These are phyloP conservation scores for Acleris cristana DNA, from an alignment of 2,888 invertebrate genomes.

Conservation along the genomic window DNA sequence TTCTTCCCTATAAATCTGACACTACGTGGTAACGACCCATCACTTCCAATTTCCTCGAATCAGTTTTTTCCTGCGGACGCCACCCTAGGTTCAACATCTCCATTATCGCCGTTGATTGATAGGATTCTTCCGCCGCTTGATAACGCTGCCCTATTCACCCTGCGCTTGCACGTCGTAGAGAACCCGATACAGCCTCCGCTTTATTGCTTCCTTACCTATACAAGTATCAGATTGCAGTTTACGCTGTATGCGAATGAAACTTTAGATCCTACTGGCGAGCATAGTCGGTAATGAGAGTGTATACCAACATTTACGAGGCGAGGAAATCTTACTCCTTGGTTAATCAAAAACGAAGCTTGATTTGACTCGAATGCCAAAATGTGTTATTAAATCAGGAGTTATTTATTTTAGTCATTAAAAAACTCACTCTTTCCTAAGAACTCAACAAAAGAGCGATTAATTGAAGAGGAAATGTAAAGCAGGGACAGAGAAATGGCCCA, in stretches of 20 bases:
- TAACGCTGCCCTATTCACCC: slow-evolving; percentile 63
- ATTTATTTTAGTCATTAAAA: slow-evolving; percentile 9
- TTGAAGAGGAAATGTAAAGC: slow-evolving; percentile 31
- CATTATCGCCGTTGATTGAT: slow-evolving; percentile 78
- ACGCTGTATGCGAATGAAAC: slow-evolving; percentile 39
- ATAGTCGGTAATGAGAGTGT: background rate
- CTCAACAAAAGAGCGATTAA: slow-evolving; percentile 30
- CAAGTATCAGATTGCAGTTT: slow-evolving; percentile 53
- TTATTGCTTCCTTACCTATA: slow-evolving; percentile 54
- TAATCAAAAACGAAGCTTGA: too few relatives aligned
- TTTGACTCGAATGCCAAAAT: too few relatives aligned
- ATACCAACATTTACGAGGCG: background rate
- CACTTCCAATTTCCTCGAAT: slow-evolving; percentile 45
- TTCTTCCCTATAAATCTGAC: too few relatives aligned
- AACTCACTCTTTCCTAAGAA: slow-evolving; percentile 12
- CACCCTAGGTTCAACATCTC: slow-evolving; percentile 69
- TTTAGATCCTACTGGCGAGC: slow-evolving; percentile 9
- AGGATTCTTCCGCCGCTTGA: slow-evolving; percentile 70
- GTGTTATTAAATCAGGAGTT: background rate
- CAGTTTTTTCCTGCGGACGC: slow-evolving; percentile 65
- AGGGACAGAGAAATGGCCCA: slow-evolving; percentile 28
- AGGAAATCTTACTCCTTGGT: background rate
- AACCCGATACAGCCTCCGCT: slow-evolving; percentile 42
- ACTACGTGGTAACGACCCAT: background rate
- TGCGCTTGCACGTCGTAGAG: slow-evolving; percentile 38